These are phyloP conservation scores for Mormyrus hasselquistii DNA, from an alignment of 2,797 vertebrate species.

Conservation along the genomic window DNA sequence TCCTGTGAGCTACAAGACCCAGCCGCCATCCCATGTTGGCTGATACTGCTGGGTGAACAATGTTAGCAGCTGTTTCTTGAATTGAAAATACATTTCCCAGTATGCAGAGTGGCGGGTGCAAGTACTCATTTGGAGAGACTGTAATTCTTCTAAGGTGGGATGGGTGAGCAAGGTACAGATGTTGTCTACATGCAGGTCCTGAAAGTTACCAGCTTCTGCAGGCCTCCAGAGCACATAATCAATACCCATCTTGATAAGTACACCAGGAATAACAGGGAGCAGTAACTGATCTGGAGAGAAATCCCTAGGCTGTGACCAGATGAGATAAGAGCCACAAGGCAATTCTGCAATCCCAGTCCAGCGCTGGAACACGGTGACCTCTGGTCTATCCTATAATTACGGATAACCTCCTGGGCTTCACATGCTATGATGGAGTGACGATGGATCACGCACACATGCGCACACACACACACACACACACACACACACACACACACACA, in stretches of 20 bases:
- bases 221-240: conserved; percentile 8
- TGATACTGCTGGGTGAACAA: not conserved
- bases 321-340: not conserved
- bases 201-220: not conserved
- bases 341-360: not conserved
- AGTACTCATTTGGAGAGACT: not conserved
- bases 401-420: not conserved
- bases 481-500: not conserved
- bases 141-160: not conserved
- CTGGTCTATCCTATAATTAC: conserved; percentile 1
- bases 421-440: not conserved
- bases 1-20: not conserved
- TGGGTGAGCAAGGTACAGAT: not conserved
- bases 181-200: not conserved
- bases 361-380: not conserved
- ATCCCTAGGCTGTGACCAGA: not conserved
- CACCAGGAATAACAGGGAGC: conserved; percentile 5
- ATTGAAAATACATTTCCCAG: conserved; percentile 8
- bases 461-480: not conserved
- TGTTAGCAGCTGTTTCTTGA: not conserved
- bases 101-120: not conserved
- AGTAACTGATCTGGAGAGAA: conserved; percentile 18
- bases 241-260: not conserved
- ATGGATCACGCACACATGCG: not conserved
- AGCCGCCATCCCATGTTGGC: not conserved